phyloP scores from a whole-genome alignment of 2,113 vertebrate genomes.

The Cisticola juncidis region DNA sequence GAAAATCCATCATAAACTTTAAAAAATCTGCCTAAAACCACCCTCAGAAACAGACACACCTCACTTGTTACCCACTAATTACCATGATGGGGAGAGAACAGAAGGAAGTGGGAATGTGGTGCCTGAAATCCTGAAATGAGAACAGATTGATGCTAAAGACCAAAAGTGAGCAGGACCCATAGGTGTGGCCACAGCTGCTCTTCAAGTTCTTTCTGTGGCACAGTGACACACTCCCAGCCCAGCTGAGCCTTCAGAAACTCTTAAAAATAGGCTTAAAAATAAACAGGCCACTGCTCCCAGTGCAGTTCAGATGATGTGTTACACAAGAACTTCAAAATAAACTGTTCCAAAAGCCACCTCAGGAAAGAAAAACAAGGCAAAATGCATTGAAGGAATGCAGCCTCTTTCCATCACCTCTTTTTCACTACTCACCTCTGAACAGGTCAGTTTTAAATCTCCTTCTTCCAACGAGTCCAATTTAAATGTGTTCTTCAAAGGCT shows the following conservation, averaged over 20 bases:
- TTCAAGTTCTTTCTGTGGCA: not conserved
- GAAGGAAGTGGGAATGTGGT: not conserved
- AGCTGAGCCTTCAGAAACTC: not conserved
- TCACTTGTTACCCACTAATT: not conserved
- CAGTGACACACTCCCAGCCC: not conserved
- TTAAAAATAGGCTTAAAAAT: not conserved
- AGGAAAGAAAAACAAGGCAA: not conserved
- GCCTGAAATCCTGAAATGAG: not conserved
- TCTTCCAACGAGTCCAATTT: not conserved
- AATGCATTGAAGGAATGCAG: not conserved
- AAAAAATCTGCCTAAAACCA: not conserved
- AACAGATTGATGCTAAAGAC: not conserved
- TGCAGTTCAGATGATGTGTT: not conserved
- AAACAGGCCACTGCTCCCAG: not conserved
- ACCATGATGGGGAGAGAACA: not conserved
- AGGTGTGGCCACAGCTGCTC: not conserved
- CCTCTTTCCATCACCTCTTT: not conserved
- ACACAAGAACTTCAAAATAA: not conserved
- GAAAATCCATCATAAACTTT: not conserved
- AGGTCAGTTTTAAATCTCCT: not conserved
- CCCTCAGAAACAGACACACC: not conserved
- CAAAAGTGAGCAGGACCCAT: not conserved
- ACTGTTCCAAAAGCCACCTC: not conserved
- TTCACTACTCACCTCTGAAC: not conserved
- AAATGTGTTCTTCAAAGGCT: conserved; percentile 47